Evolutionary conservation across 2,113 vertebrate species (phyloP).

Genomic region (Cryptomyrus ogoouensis): DNA sequence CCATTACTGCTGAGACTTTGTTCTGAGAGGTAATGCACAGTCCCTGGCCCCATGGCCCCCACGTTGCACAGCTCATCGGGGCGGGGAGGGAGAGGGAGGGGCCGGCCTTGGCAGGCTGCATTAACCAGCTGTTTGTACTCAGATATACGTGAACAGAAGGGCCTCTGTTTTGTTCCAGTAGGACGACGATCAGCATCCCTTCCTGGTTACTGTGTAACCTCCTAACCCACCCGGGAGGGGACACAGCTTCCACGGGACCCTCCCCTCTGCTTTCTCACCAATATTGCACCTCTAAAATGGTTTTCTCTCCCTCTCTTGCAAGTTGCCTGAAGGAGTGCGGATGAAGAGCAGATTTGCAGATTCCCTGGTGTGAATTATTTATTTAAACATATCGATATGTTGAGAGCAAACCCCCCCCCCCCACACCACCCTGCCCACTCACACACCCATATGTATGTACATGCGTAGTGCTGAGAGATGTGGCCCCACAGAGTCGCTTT

Average conservation of each 20-base stretch:
- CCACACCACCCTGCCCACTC: neutral
- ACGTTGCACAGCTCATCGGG: slow-evolving; percentile 44
- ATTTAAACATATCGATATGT: neutral
- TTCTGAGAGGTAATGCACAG: slow-evolving; percentile 40
- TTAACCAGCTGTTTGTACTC: slow-evolving; percentile 56
- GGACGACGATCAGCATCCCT: neutral
- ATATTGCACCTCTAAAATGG: neutral
- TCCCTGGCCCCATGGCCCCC: slow-evolving; percentile 32
- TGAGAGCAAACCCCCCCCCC: neutral
- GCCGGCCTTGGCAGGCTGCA: slow-evolving; percentile 32
- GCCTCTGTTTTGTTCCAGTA: neutral
- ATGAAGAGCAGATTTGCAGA: neutral
- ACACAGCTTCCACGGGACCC: neutral
- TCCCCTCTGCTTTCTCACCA: neutral
- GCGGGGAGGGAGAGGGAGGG: slow-evolving; percentile 40
- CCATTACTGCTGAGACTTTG: slow-evolving; percentile 29
- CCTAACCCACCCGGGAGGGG: neutral
- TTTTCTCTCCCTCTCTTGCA: neutral
- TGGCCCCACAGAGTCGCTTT: neutral
- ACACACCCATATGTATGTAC: neutral
- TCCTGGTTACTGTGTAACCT: neutral
- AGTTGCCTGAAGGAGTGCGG: neutral
- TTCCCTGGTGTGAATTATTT: neutral
- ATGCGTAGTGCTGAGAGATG: neutral
- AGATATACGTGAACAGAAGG: slow-evolving; percentile 32